Evolutionary conservation across 2,888 invertebrate genomes (phyloP), one percentile per base, ranked within the genome.

Genomic region (Caradrina clavipalpis): DNA sequence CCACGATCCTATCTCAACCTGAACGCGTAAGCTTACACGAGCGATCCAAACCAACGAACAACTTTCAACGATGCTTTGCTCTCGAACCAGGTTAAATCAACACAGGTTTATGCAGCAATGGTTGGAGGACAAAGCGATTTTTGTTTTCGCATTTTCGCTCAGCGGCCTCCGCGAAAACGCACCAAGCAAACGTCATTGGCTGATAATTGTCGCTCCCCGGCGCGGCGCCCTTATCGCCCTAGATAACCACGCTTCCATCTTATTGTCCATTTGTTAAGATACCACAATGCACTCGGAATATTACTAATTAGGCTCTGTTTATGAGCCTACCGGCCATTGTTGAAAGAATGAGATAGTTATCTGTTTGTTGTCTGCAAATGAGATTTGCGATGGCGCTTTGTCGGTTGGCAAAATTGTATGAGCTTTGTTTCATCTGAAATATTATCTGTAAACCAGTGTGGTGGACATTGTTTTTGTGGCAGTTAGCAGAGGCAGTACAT

Each of bases 251-350:
- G 89, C 90, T 91, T 91, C 92, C 94, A 92, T 93, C 94, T 93
- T 93, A 95, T 95, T 95, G 95, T 95, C 92, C 91, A 90, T 91
- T 90, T 91, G 87, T 89, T 87, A 78, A 90, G 94, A 94, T 94
- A 94, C 92, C 90, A 94, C 95, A 95, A 95, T 95, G 95, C 94
- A 92, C 92, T 91, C 89, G 92, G 94, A 94, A 95, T 95, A 96
- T 95, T 95, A 95, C 95, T 96, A 96, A 96, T 95, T 96, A 96
- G 95, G 93, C 91, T 88, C 93, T 91, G 92, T 94, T 95, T 95
- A 96, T 96, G 95, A 95, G 92, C 90, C 88, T 89, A 90, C 89
- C 90, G 91, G 89, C 94, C 94, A 95, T 95, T 95, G 95, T 96
- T 94, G 95, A 94, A 95, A 95, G 94, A 95, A 93, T 93, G 91